These are phyloP conservation scores for Taurulus bubalis DNA, from an alignment of 2,113 vertebrate genomes.

Conservation along the genomic window DNA sequence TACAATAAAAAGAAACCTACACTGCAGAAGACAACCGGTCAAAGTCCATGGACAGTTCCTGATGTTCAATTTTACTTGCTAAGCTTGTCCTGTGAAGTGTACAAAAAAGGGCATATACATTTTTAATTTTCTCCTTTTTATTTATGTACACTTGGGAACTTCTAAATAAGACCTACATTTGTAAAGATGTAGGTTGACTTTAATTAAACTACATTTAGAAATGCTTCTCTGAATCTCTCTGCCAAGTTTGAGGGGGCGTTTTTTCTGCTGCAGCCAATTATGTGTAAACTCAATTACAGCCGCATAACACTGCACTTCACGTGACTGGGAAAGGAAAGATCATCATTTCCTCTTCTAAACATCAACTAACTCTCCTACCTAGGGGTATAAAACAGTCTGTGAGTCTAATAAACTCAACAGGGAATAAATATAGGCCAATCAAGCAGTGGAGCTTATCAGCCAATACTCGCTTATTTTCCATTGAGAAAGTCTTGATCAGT, in stretches of 20 bases:
- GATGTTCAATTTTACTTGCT: constrained; percentile 4
- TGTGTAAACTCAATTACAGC: constrained; percentile 53
- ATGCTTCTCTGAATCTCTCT: constrained; percentile 19
- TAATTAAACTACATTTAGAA: constrained; percentile 26
- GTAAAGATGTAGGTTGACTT: constrained; percentile 26
- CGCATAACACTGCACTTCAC: constrained; percentile 22
- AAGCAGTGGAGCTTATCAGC: constrained; percentile 51
- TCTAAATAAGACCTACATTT: constrained; percentile 38
- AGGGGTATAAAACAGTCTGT: constrained; percentile 16
- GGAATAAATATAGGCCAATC: constrained; percentile 61
- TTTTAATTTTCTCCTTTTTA: background rate
- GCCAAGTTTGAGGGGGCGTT: constrained; percentile 43
- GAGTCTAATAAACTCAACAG: constrained; percentile 23
- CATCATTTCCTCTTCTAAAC: constrained; percentile 34
- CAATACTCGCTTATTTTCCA: constrained; percentile 31
- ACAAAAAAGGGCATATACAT: background rate
- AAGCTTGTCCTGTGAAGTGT: background rate
- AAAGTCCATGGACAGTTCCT: constrained; percentile 27
- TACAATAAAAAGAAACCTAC: constrained; percentile 16
- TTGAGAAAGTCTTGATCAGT: constrained; percentile 47
- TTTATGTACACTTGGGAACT: background rate
- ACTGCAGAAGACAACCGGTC: constrained; percentile 29
- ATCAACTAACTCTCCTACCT: constrained; percentile 37
- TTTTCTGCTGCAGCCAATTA: constrained; percentile 56
- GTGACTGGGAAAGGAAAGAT: constrained; percentile 22